Evolutionary conservation across 2,888 invertebrate species (phyloP), one percentile per base, ranked within the genome.

Genomic region (Synanthedon vespiformis): DNA sequence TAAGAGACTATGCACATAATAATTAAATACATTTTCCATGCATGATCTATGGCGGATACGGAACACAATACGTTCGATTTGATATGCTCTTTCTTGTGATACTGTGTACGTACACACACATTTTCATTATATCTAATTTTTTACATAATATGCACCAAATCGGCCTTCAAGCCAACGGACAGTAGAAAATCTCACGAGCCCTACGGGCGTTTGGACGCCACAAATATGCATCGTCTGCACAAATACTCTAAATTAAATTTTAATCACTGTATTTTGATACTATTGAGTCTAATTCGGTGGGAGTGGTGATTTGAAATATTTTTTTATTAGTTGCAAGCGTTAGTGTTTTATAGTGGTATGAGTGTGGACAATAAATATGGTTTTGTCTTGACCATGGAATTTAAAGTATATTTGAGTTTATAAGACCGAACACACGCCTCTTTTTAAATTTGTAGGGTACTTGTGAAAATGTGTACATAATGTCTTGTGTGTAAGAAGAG

Each of bases 361-460:
- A 77, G 74, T 71, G 77, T 73, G 83, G 85, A 85, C 86, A 86
- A 85, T 86, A 85, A 85, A 57, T 75, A 77, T 77, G 79, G 80
- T 74, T 66, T 64, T 34, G 72, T 71, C 73, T 72, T 68, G 67
- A 66, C 68, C 44, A 14, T n/a, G 14, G 51, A 52, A 52, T 22
- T 48, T 40, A 47, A 16, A 34, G 34, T 34, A 34, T 34, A 34
- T 34, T 34, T 34, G 27, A 34, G 27, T 34, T 34, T 8, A 34
- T 34, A 34, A 22, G 22, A 22, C 22, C 22, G 51, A 40, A 18
- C 18, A 10, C 51, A 12, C 11, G 18, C 44, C 40, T 8, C 18
- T 44, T 6, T 44, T 44, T 13, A 12, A 44, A 44, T 44, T 8
- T 44, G 44, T 44, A 44, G 44, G 22, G 44, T n/a, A 13, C 44